Base-by-base conservation (phyloP, 2,113 vertebrate genomes). In the Notiomystis cincta region DNA sequence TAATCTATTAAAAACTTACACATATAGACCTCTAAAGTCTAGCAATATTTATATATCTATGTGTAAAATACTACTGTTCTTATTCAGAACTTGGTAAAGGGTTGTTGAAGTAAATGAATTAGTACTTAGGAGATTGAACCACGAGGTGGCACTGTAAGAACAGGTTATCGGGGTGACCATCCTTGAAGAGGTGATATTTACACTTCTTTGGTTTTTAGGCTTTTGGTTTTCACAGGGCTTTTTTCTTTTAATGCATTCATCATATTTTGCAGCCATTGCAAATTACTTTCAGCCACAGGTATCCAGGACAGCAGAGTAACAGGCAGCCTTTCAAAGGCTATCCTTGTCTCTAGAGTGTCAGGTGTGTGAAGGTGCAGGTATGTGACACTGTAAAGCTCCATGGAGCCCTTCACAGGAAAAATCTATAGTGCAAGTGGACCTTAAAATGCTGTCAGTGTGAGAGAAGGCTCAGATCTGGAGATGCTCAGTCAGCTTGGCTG, bases 131-230 rank as follows among this genome's bases (percentile, higher is more conserved):
- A 56, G 60, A 58, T 12, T 42, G 28, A 48, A 61, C 98, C 98
- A 98, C 94, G n/a, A 97, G 98, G 48, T 97, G 97, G 97, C 98
- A 95, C 47, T 97, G 20, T 71, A 62, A 91, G 94, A 93, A 71
- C 87, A 87, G 24, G 54, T 85, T 79, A 21, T 73, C 64, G 21
- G 23, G 1, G 3, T 61, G 53, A n/a, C 20, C 5, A 1, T 61
- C n/a, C 12, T 47, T 37, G 11, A 38, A n/a, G 28, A 50, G 15
- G 18, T 53, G 30, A 7, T 62, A 5, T 7, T 89, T 35, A 2
- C 0, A 3, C 21, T 71, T n/a, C 16, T 56, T 70, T 50, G 35
- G 5, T 11, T 35, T 73, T 81, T 30, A 31, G 33, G 6, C 3
- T 28, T 66, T 72, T 37, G 2, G 18, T 33, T 78, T 69, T 87